Conservation (phyloP, 2,888 invertebrate species). For the Drosophila recens region DNA sequence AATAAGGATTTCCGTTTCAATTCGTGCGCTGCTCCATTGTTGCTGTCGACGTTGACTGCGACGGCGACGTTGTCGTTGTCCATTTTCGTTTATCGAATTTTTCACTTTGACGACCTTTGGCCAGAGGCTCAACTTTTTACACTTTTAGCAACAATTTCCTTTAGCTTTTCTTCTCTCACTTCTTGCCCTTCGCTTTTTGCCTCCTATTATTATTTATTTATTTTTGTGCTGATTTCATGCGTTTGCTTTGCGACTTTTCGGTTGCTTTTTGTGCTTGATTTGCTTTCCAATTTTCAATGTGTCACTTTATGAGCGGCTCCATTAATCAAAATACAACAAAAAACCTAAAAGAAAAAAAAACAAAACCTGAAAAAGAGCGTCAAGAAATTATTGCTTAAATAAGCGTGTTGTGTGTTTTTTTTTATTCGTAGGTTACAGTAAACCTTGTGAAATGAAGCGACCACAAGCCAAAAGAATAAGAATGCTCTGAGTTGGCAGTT, state of each 20-base stretch:
- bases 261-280: conserved; percentile 75
- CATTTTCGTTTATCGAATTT: conserved; percentile 75
- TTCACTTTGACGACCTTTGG: conserved; percentile 76
- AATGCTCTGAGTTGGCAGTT: conserved; percentile 69
- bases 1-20: conserved; percentile 84
- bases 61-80: conserved; percentile 44
- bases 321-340: conserved; percentile 71
- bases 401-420: conserved; percentile 65
- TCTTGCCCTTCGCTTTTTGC: conserved; percentile 8
- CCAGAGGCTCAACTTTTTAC: conserved; percentile 72
- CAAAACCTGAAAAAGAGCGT: conserved; percentile 55
- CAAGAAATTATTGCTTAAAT: conserved; percentile 78
- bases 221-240: conserved; percentile 77
- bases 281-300: conserved; percentile 80
- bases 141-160: conserved; percentile 72
- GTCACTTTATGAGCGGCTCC: conserved; percentile 78
- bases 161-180: conserved; percentile 17
- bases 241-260: conserved; percentile 66
- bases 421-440: conserved; percentile 6
- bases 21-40: conserved; percentile 73
- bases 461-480: conserved; percentile 51
- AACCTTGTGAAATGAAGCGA: conserved; percentile 68
- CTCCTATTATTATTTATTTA: conserved; percentile 51
- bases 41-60: conserved; percentile 21
- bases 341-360: conserved; percentile 23